Evolutionary conservation across 2,888 invertebrate species (phyloP), one percentile per base, ranked within the genome.

Genomic region (Sarcophaga carnaria): DNA sequence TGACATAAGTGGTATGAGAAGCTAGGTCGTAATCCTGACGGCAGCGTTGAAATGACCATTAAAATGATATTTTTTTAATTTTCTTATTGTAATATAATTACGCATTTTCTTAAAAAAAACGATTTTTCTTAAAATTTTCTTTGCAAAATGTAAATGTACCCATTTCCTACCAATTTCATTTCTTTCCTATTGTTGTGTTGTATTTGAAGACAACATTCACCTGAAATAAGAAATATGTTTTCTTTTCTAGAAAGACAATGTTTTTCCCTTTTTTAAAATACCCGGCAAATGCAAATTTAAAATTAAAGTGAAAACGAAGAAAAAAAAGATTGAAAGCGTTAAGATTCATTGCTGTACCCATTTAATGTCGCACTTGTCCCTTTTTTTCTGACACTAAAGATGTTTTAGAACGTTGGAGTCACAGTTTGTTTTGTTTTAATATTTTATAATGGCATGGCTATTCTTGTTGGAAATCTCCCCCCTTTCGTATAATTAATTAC

Each of bases 401-500:
- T 71, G 63, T 20, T 62, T 76, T 64, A 59, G 64, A 67, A 69
- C 11, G 75, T 59, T 45, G 37, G 69, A 79, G 12, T 69, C 62
- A 66, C 63, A 77, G 62, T 78, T 80, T 75, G 69, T 83, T 74
- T 74, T 54, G 77, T 86, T 86, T 79, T 76, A 87, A 87, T 84
- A 87, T 81, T 86, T 86, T 80, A 78, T 74, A 60, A 69, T 76
- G 47, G n/a, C 8, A 69, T 76, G 47, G n/a, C 8, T 69, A 66
- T 72, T 80, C 62, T 76, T 10, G 8, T 20, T 10, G 66, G 47
- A 60, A 70, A 64, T 27, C 63, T 67, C n/a, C 59, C 59, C 59
- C 22, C 37, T 10, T 66, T 12, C 22, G 62, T 87, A 81, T 87
- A 84, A 87, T 87, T 87, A 87, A 87, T 84, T 84, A 84, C 83